A percentile compares a stretch with the other conserved stretches of the same genome.
Evolutionary conservation across 2,113 vertebrate genomes (phyloP).

Genomic region (Podarcis muralis): DNA sequence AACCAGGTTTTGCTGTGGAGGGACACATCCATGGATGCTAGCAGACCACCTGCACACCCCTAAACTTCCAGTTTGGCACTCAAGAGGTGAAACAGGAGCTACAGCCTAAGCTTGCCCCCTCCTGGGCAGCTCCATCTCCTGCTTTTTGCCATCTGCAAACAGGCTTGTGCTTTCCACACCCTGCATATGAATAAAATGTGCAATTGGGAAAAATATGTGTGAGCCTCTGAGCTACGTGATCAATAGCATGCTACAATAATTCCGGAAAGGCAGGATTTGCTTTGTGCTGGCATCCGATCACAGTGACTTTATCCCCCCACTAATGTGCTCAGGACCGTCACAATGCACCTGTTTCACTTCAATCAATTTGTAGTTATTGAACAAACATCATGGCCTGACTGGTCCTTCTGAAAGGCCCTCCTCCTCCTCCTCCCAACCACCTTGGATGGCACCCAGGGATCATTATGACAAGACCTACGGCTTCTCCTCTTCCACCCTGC

Average conservation of each 20-base stretch:
- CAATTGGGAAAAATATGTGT: slow-evolving; percentile 53
- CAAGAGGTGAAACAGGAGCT: background rate
- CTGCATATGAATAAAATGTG: slow-evolving; percentile 47
- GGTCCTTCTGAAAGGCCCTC: slow-evolving; percentile 40
- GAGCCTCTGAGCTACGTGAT: slow-evolving; percentile 37
- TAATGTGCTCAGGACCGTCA: slow-evolving; percentile 25
- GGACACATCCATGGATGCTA: too few species aligned
- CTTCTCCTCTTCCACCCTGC: background rate
- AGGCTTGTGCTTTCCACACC: slow-evolving; percentile 14
- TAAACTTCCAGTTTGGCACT: background rate
- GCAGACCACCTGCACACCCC: background rate
- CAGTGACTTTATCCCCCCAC: slow-evolving; percentile 56
- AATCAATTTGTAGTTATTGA: slow-evolving; percentile 64
- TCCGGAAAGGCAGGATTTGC: slow-evolving; percentile 62
- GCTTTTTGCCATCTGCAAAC: background rate
- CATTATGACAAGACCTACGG: slow-evolving; percentile 25
- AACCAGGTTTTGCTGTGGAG: background rate
- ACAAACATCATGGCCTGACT: slow-evolving; percentile 41
- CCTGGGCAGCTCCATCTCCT: background rate
- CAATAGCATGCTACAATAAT: slow-evolving; percentile 58
- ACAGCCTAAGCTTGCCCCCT: background rate
- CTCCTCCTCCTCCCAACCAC: background rate
- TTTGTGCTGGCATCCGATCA: slow-evolving; percentile 39
- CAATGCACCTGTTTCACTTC: slow-evolving; percentile 54
- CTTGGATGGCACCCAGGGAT: slow-evolving; percentile 19